Percentiles rank a stretch among this genome's conserved stretches.
phyloP scores from a whole-genome alignment of 2,113 vertebrate genomes.

The Vicugna pacos region DNA sequence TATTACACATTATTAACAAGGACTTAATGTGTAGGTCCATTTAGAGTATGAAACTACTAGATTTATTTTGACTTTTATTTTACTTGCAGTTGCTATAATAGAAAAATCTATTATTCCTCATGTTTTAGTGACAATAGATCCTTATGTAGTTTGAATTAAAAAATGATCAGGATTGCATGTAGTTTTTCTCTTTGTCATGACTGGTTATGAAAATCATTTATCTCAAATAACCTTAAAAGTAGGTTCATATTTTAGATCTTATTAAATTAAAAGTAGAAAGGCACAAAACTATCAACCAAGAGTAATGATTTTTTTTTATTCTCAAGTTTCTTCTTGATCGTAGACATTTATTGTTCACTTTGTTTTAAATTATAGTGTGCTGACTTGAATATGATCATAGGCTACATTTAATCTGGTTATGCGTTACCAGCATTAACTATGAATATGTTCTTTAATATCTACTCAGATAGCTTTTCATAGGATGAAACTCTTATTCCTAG shows the following conservation, averaged over 20 bases:
- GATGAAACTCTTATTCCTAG: not conserved
- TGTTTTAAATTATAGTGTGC: not conserved
- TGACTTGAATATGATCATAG: not conserved
- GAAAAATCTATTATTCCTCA: slow-evolving; percentile 4
- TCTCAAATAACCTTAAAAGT: not conserved
- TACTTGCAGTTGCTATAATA: not conserved
- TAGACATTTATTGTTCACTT: slow-evolving; percentile 21
- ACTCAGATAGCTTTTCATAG: not conserved
- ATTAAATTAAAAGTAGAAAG: slow-evolving; percentile 49
- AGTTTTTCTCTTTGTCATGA: not conserved
- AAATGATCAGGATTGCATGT: not conserved
- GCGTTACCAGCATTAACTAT: not conserved
- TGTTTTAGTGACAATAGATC: not conserved
- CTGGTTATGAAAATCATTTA: not conserved
- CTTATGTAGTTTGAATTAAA: not conserved
- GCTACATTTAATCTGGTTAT: not conserved
- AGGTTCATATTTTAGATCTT: slow-evolving; percentile 31
- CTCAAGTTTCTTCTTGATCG: slow-evolving; percentile 5
- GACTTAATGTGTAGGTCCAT: not conserved
- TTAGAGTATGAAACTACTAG: not conserved
- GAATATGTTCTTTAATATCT: not conserved
- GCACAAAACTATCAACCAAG: not conserved
- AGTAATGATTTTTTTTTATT: not conserved
- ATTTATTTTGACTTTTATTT: slow-evolving; percentile 56
- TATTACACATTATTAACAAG: not conserved